phyloP scores from a whole-genome alignment of 2,113 vertebrate genomes.

The Candoia aspera region DNA sequence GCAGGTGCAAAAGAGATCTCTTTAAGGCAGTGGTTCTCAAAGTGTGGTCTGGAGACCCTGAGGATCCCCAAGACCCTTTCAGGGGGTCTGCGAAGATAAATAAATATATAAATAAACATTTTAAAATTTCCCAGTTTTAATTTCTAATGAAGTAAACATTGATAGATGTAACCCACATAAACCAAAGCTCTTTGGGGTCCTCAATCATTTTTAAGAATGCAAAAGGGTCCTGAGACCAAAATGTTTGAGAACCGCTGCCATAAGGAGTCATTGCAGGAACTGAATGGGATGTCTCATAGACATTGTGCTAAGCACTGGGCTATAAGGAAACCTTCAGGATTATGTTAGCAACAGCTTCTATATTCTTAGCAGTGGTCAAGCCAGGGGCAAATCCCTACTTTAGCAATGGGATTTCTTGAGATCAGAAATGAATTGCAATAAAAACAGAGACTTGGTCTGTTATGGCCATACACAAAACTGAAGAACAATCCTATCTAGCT shows the following conservation, averaged over 20 bases:
- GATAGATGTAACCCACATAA: background rate
- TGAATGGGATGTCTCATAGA: too few species aligned
- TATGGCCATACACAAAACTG: background rate
- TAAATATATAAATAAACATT: background rate
- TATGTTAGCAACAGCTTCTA: background rate
- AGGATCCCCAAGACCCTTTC: background rate
- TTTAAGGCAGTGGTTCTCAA: background rate
- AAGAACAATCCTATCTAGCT: background rate
- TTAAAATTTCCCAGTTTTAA: background rate
- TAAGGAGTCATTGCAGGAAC: background rate
- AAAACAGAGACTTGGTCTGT: background rate
- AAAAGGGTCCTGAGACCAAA: background rate
- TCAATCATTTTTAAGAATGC: background rate
- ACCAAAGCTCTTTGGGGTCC: background rate
- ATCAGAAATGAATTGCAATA: background rate
- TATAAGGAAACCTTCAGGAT: background rate
- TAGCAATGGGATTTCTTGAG: background rate
- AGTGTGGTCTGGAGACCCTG: background rate
- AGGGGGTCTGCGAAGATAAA: background rate
- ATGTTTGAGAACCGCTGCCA: background rate
- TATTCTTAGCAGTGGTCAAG: background rate
- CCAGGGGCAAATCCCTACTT: background rate
- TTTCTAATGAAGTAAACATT: background rate
- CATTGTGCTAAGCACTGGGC: background rate
- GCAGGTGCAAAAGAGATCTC: slow-evolving; percentile 1